Base-by-base conservation (phyloP, 2,888 invertebrate genomes). In the Scotopteryx bipunctaria region DNA sequence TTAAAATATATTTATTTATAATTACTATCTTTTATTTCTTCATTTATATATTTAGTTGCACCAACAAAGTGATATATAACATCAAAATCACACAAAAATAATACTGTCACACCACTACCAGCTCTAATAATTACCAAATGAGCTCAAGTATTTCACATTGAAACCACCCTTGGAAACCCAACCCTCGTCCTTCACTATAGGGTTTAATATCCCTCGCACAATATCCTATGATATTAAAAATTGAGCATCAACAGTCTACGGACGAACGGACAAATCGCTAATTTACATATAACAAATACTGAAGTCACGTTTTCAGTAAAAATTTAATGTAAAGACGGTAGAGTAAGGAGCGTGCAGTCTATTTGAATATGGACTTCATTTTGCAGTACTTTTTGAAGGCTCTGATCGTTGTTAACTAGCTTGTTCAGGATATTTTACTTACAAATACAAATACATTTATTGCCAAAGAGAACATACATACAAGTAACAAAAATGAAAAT, bases 221-320 rank as follows among this genome's bases (percentile, higher is more conserved):
- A 56, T 41, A 5, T 9, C 4, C 52, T 40, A 49, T 25, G 17
- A 53, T 44, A 27, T 17, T 17, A 43, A 40, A 11, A 71, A 64
- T 67, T 72, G 65, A 73, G 74, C 75, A 78, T 78, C 73, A 69
- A 61, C 67, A 65, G 65, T 64, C 67, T 60, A 64, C 68, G 64
- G 66, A 75, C 72, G 68, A 68, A 66, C 64, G 78, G 75, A 89
- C 88, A 91, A 87, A 91, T 87, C 82, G 82, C 86, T 87, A 85
- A 91, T 91, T 91, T 90, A 86, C 91, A 91, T 91, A 87, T 83
- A 89, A 91, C 91, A 91, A 90, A 91, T 89, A 80, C 88, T 83
- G 78, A 71, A 87, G 91, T 91, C 91, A 91, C 91, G 91, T 85
- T 87, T 83, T 79, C 72, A 73, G 77, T 78, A 86, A 90, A 88